Conservation (phyloP, 2,888 invertebrate genomes). For the Galerucella nymphaeae region DNA sequence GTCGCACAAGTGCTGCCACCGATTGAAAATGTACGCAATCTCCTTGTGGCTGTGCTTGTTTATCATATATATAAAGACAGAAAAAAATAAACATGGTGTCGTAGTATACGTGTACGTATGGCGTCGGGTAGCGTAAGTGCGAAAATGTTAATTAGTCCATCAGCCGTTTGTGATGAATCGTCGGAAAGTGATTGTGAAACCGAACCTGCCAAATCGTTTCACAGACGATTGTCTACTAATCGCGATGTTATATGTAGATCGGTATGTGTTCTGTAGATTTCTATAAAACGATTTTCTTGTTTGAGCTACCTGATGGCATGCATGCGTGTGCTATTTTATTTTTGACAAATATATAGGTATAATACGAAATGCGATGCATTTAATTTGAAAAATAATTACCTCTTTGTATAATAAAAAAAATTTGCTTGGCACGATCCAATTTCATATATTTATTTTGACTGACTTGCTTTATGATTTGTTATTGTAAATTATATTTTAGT, state of each 20-base stretch:
- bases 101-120: constrained; percentile 52
- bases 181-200: constrained; percentile 87
- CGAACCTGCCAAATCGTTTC: constrained; percentile 80
- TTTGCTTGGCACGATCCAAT: constrained; percentile 46
- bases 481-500: constrained; percentile 40
- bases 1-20: constrained; percentile 31
- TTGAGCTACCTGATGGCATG: constrained; percentile 52
- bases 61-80: constrained; percentile 43
- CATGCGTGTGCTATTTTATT: constrained; percentile 48
- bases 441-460: constrained; percentile 31
- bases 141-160: constrained; percentile 60
- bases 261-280: constrained; percentile 68
- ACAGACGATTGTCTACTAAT: constrained; percentile 84
- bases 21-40: constrained; percentile 27
- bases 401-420: constrained; percentile 5
- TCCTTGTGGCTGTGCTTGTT: constrained; percentile 26
- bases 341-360: neutral
- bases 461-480: constrained; percentile 42
- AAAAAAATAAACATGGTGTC: constrained; percentile 53
- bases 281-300: constrained; percentile 34
- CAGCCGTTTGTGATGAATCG: constrained; percentile 69
- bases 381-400: constrained; percentile 15
- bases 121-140: constrained; percentile 61
- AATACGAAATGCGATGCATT: constrained; percentile 43
- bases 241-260: constrained; percentile 79